Base-by-base conservation (phyloP, 2,888 invertebrate species). In the Drosophila falleni region DNA sequence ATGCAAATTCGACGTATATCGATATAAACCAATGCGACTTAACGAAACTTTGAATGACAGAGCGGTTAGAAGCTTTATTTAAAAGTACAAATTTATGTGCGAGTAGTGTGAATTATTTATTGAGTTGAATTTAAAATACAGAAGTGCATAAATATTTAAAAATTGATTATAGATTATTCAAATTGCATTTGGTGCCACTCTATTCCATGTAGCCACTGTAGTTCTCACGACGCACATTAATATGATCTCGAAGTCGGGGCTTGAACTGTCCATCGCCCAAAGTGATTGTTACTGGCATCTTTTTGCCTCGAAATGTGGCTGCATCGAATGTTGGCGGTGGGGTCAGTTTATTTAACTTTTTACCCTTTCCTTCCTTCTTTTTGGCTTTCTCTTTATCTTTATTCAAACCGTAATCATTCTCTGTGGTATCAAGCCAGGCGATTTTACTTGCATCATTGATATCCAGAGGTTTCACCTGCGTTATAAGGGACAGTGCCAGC, bases 261-360 rank as follows among this genome's bases (percentile, higher is more conserved):
- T 84, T 91, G 10, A 91, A 89, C 62, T 86, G 86, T 3, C 84
- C 74, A 5, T 83, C 87, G 8, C 86, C 89, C 54, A 89, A 54
- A 0, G 86, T 89, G 2, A 91, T 72, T 13, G 71, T 61, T 3
- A 73, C 26, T 0, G 87, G 80, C 19, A 86, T 47, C 51, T 89
- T 88, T 3, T 73, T 80, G 54, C 84, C 83, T 16, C 87, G 79
- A 51, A 87, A 85, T 13, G 85, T 91, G 26, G 89, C 88, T 6
- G 63, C 62, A 39, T 90, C 90, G 59, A 92, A 90, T 26, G 89
- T 78, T 1, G 91, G 91, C 13, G 92, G 91, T 6, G 91, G 90
- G 1, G 90, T 89, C 4, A 63, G 10, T 11, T 85, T 74, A 0
- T 5, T 3, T 3, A 35, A 29, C 29, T 66, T 69, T 15, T 51